Base-by-base conservation (phyloP, 1,140 invertebrate genomes). In the Musca domestica region DNA sequence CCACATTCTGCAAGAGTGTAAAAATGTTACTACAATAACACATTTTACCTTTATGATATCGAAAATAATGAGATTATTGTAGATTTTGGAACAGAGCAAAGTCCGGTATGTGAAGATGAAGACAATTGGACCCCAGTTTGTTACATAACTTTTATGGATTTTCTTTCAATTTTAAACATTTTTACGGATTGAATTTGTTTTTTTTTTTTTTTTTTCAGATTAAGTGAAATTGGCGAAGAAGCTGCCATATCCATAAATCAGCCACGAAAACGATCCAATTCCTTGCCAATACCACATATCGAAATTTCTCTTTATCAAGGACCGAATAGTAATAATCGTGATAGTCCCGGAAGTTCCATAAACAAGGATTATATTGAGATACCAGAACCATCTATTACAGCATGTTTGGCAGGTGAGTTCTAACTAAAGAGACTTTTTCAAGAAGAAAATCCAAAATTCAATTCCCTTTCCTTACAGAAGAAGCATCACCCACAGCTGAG, bases 241-340 rank as follows among this genome's bases (percentile, higher is more conserved):
- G 87, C 87, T 30, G 88, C 88, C 1, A 86, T 86, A 49, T 87
- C 89, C 67, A 88, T 90, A 72, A 87, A 87, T 70, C 90, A 91
- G 71, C 92, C 90, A 2, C 83, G 94, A 66, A 88, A 91, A 74
- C 84, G 95, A 64, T 96, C 95, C 73, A 95, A 94, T 77, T 98
- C 95, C 0, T 83, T 98, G 54, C 95, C 95, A 0, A 95, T 96
- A 80, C 94, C 94, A 10, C 95, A 96, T 85, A 94, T 95, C 52
- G 91, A 95, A 81, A 88, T 95, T 3, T 93, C 92, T 0, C 84
- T 94, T 63, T 93, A 93, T 77, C 90, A 93, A 73, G 91, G 88
- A 71, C 87, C 88, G 1, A 90, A 92, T 51, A 86, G 85, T 19
- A 90, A 88, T 69, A 89, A 88, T 74, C 83, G 85, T 12, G 89